phyloP scores from a whole-genome alignment of 1,140 invertebrate species.

The Drosophila micromelanica region DNA sequence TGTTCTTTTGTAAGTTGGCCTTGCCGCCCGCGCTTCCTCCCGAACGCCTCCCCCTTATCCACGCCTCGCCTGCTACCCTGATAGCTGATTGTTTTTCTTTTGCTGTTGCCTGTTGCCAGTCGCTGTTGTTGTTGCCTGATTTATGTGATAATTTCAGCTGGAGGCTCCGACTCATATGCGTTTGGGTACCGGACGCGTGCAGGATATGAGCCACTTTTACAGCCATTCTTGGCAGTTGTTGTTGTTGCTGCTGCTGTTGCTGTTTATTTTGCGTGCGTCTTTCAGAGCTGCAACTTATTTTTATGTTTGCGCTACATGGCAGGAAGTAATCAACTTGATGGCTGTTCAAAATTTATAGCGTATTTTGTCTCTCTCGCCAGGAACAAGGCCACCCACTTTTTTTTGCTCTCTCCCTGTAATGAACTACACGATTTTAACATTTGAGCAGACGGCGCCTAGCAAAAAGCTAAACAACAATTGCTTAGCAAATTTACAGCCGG shows the following conservation, averaged over 20 bases:
- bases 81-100: slow-evolving; percentile 56
- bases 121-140: slow-evolving; percentile 60
- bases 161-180: slow-evolving; percentile 65
- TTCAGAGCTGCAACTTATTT: slow-evolving; percentile 73
- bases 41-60: neutral
- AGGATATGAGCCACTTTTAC: slow-evolving; percentile 82
- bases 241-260: slow-evolving; percentile 34
- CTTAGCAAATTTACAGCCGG: slow-evolving; percentile 56
- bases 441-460: slow-evolving; percentile 57
- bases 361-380: slow-evolving; percentile 35
- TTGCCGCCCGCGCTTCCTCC: slow-evolving; percentile 20
- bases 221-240: slow-evolving; percentile 66
- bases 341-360: slow-evolving; percentile 81
- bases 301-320: slow-evolving; percentile 76
- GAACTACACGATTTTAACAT: slow-evolving; percentile 81
- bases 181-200: slow-evolving; percentile 71
- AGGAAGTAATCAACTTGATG: slow-evolving; percentile 82
- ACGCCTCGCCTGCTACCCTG: neutral
- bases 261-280: slow-evolving; percentile 63
- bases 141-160: slow-evolving; percentile 80
- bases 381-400: slow-evolving; percentile 11
- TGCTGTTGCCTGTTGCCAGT: slow-evolving; percentile 31
- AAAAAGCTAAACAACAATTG: slow-evolving; percentile 59
- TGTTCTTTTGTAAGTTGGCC: slow-evolving; percentile 81
- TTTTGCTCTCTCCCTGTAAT: slow-evolving; percentile 55